Base-by-base conservation (phyloP, 2,888 invertebrate genomes). In the Arctia plantaginis region DNA sequence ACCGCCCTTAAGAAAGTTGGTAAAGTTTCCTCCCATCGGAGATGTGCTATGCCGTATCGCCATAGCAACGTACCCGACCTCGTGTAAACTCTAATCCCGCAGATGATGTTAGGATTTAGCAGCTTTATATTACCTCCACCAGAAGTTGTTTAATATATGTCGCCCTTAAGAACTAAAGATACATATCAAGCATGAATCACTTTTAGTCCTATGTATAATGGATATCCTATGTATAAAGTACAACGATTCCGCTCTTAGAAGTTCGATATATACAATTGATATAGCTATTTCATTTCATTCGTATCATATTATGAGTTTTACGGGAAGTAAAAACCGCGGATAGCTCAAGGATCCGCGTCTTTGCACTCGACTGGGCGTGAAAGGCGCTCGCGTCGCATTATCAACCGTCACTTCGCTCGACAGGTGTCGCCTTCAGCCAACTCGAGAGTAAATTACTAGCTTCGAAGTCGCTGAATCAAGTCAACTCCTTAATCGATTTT, bases 401-500 rank as follows among this genome's bases (percentile, higher is more conserved):
- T 94, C 93, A 93, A 92, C 92, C 93, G 93, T 95, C 95, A 95
- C 92, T 93, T 93, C 88, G 89, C 89, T 87, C 94, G 95, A 95
- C 95, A 95, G 95, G 95, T 95, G 95, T 95, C 95, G 94, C 94
- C 94, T 94, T 94, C 95, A 95, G 94, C 94, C 93, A 93, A 93
- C 94, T 95, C 93, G 93, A 94, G 92, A 94, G 95, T 94, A 95
- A 95, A 95, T 95, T 95, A 95, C 95, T 93, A 93, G 92, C 93
- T 92, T 90, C 91, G 91, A 93, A 94, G 91, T 93, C 94, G 93
- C 93, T 95, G 94, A 95, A 94, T 95, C 95, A 93, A 93, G 93
- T 89, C 90, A 87, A 90, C 90, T 93, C 90, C 90, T 89, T 93
- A 92, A 95, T 95, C 94, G 94, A 95, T 95, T 95, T 92, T 90